Base-by-base conservation (phyloP, 2,888 invertebrate species). In the Gymnoscelis rufifasciata region DNA sequence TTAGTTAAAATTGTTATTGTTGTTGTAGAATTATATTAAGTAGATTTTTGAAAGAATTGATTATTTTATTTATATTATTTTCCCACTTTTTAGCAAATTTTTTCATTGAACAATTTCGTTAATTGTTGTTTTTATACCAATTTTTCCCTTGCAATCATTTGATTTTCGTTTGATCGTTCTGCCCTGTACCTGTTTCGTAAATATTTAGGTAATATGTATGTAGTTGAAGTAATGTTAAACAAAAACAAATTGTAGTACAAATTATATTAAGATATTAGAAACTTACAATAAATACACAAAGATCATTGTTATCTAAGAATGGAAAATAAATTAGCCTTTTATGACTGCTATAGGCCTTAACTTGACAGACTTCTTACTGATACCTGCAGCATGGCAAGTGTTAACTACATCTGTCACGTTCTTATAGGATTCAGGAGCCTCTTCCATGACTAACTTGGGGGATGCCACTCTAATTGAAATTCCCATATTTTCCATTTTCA, bases 321-420 rank as follows among this genome's bases (percentile, higher is more conserved):
- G 10, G 2, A 26, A 4, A 11, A 30, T 7, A 40, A n/a, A 24
- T 57, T 81, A 98, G 45, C 99, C 99, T 84, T 99, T 99, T 61
- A 99, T 99, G 15, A 99, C 99, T 47, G 99, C 99, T 71, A 99
- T 97, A 0, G 99, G 99, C 62, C 97, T 90, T 64, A 99, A 89
- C 83, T 99, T 99, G 29, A 99, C 95, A 66, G 96, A 93, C 77
- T 99, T 99, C 74, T 97, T 96, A 69, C 98, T 98, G 48, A 99
- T 98, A 10, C 99, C 99, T 27, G 97, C 99, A 13, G 93, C 93
- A 76, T 99, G 98, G 68, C 99, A 99, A 2, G 99, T 99, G 76
- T 99, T 92, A 0, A 99, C 99, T 6, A 99, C 99, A 88, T 99
- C 99, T 0, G 98, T 99, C 0, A 99, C 99, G 88, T 99, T 97